Evolutionary conservation across 2,888 invertebrate genomes (phyloP), one percentile per base, ranked within the genome.

Genomic region (Andrena bicolor): DNA sequence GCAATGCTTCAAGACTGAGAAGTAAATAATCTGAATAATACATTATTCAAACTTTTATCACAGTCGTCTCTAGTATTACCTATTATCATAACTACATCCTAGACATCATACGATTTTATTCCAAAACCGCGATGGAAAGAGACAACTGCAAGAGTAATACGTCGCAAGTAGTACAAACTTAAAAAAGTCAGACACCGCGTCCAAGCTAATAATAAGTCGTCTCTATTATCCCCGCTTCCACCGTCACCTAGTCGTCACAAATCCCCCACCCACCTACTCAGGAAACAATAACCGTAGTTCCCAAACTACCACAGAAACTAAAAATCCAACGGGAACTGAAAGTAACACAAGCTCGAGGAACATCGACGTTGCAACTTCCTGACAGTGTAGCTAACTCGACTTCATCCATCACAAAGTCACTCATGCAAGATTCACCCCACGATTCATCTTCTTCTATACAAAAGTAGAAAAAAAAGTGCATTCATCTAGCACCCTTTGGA

Each of bases 321-420:
- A 41, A 16, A 41, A 41, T 41, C 41, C 13, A 41, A 41, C 41
- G 41, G 41, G 41, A 41, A 41, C 16, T 41, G 16, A 41, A 41
- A 41, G 41, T 41, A 13, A 41, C 41, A 41, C 20, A 23, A n/a
- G 53, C 23, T 20, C 20, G n/a, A 8, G 20, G 20, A 51, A 20
- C 51, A 51, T n/a, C 51, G 53, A 20, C 53, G 20, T 53, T 53
- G 53, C 53, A 53, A 53, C 20, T 53, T 53, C 8, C 53, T 53
- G 53, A 20, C 23, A 23, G 53, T 8, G 20, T 3, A 53, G 53
- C 53, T n/a, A 53, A 53, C 53, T 53, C 53, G 53, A 53, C 20
- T 20, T 23, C 53, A 53, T 53, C 20, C 20, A 53, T 53, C 53
- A 53, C 53, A 20, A 53, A 53, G 20, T 23, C 53, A 53, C 8